Percentiles rank a stretch among this genome's conserved stretches.
Conservation (phyloP, 1,140 invertebrate species). For the Drosophila carrolli region DNA sequence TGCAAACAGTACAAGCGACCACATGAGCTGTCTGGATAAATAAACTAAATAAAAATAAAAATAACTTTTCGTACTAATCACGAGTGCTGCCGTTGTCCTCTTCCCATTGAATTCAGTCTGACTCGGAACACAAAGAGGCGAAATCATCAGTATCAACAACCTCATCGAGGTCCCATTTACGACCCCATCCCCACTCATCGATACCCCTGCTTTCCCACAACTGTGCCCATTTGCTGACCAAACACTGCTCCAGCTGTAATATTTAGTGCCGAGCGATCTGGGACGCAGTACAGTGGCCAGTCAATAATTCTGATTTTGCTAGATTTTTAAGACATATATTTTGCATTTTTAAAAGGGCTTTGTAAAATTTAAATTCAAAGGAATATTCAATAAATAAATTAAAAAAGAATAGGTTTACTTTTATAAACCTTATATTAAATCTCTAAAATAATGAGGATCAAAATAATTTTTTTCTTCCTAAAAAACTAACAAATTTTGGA, state of each 20-base stretch:
- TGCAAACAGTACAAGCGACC: slow-evolving; percentile 18
- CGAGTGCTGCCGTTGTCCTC: slow-evolving; percentile 19
- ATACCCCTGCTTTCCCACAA: slow-evolving; percentile 1
- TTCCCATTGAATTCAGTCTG: slow-evolving; percentile 20
- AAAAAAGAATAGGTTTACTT: no score
- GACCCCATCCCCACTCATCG: neutral
- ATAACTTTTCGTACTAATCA: slow-evolving; percentile 53
- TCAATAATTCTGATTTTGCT: neutral
- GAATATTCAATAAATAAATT: no score
- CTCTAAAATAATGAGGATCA: no score
- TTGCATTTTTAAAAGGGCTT: no score
- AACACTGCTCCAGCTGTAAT: slow-evolving; percentile 48
- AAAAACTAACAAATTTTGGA: no score
- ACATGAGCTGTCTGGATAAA: slow-evolving; percentile 40
- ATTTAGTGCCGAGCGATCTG: slow-evolving; percentile 60
- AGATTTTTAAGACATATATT: neutral
- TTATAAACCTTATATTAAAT: no score
- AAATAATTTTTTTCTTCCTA: no score
- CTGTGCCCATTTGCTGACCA: slow-evolving; percentile 30
- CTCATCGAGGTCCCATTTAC: slow-evolving; percentile 28
- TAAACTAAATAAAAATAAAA: slow-evolving; percentile 47
- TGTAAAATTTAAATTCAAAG: no score
- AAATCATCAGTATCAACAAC: slow-evolving; percentile 43
- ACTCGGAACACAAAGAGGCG: slow-evolving; percentile 33
- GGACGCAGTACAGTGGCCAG: neutral